These are phyloP conservation scores for Notamacropus eugenii DNA, from an alignment of 2,797 vertebrate genomes.

Conservation along the genomic window DNA sequence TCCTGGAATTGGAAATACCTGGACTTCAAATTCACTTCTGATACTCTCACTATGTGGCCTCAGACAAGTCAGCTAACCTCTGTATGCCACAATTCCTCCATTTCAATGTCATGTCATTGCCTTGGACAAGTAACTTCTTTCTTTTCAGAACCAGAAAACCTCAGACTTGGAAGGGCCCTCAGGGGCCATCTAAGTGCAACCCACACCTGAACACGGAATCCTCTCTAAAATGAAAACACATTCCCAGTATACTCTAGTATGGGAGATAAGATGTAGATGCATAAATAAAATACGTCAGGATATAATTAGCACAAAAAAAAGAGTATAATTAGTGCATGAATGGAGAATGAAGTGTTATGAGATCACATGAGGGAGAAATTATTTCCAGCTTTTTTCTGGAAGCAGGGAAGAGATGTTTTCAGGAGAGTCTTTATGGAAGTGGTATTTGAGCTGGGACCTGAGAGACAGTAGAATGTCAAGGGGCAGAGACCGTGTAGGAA, in stretches of 20 bases:
- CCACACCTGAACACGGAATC: background rate
- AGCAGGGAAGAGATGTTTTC: background rate
- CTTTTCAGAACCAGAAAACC: background rate
- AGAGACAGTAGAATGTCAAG: background rate
- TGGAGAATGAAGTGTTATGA: background rate
- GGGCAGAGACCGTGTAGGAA: background rate
- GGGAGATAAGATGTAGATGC: background rate
- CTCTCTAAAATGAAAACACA: background rate
- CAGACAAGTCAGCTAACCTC: background rate
- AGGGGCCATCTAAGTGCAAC: background rate
- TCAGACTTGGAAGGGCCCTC: background rate
- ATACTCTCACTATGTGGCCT: background rate
- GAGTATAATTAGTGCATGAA: background rate
- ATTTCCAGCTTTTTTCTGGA: background rate
- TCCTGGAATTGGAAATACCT: background rate
- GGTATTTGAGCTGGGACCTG: background rate
- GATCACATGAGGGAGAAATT: background rate
- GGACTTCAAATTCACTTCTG: background rate
- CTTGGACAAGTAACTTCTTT: background rate
- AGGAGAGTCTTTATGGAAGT: background rate
- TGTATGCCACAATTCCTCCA: background rate
- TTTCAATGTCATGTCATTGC: background rate
- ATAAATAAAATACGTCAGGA: background rate
- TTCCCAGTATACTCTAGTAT: background rate
- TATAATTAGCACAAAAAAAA: background rate